phyloP scores from a whole-genome alignment of 2,113 vertebrate species.

The Glaucomys volans region DNA sequence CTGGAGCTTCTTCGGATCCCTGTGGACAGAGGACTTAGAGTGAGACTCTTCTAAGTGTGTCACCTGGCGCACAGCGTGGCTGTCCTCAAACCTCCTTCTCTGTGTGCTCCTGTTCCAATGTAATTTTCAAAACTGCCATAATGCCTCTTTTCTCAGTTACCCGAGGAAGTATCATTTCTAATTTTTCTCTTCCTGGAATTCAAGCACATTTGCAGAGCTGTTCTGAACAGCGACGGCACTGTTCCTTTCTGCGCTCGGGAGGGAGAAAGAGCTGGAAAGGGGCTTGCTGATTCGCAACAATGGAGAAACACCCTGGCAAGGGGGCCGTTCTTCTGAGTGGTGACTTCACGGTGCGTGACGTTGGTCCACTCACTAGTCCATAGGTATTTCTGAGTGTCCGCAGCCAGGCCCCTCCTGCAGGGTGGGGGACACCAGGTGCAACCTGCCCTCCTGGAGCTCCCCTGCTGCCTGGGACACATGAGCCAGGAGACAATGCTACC shows the following conservation, averaged over 20 bases:
- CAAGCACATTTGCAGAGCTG: neutral
- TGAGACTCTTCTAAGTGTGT: neutral
- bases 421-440: neutral
- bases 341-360: neutral
- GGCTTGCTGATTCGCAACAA: neutral
- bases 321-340: neutral
- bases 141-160: neutral
- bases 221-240: fast-evolving
- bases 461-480: neutral
- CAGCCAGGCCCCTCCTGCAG: neutral
- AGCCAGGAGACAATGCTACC: too few relatives aligned
- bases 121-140: conserved; percentile 23
- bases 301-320: too few relatives aligned
- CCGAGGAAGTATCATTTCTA: neutral
- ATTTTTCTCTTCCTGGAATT: neutral
- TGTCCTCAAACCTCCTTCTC: conserved; percentile 29
- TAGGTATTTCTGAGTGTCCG: neutral
- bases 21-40: conserved; percentile 49
- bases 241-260: neutral
- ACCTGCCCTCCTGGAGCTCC: fast-evolving
- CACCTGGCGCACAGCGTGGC: neutral
- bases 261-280: neutral
- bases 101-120: neutral
- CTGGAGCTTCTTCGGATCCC: conserved; percentile 33
- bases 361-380: neutral